Evolutionary conservation across 1,140 invertebrate species (phyloP).

Genomic region (Bombus polaris): DNA sequence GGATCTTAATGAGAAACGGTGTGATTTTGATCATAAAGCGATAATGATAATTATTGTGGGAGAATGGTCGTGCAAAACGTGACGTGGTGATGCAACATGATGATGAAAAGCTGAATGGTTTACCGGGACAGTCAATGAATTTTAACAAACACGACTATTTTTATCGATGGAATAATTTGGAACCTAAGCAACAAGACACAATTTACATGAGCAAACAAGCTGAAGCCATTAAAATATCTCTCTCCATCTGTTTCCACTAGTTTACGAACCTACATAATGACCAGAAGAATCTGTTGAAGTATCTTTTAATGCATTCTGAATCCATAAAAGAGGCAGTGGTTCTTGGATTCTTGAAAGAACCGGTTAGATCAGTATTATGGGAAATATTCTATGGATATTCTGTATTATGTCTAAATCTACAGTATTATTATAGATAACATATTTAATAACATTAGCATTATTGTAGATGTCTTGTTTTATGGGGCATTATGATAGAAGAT

Average conservation of each 20-base stretch:
- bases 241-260: no score
- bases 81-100: neutral
- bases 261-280: neutral
- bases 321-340: neutral
- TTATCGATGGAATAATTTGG: neutral
- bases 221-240: neutral
- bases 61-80: neutral
- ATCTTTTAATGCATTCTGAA: neutral
- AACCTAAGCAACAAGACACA: neutral
- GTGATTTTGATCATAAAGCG: neutral
- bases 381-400: neutral
- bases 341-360: neutral
- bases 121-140: neutral
- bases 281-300: neutral
- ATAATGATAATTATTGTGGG: neutral
- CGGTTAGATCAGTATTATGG: neutral
- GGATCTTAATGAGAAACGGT: neutral
- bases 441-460: neutral
- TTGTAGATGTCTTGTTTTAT: no score
- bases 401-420: neutral
- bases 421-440: neutral
- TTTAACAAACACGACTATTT: conserved; percentile 12
- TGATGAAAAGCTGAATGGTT: neutral
- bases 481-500: neutral
- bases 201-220: neutral